These are phyloP conservation scores for Spicauda simplicius DNA, from an alignment of 2,888 invertebrate genomes.

Conservation along the genomic window DNA sequence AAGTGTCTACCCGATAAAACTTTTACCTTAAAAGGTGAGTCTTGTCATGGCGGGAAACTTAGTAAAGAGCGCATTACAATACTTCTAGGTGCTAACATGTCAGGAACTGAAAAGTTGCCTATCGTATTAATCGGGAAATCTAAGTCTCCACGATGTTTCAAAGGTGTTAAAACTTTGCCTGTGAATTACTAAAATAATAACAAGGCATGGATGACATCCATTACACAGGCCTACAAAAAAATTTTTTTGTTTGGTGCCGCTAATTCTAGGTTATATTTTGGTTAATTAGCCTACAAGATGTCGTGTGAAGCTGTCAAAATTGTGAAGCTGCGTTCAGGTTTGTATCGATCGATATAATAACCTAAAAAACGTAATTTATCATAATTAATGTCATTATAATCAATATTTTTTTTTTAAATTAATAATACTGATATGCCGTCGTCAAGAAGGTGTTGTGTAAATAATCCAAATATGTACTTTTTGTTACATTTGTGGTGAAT, in stretches of 20 bases:
- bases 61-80: no score
- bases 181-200: no score
- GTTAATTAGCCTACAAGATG: neutral
- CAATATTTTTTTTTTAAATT: slow-evolving; percentile 6
- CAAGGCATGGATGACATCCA: neutral
- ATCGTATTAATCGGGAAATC: no score
- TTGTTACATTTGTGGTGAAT: slow-evolving; percentile 25
- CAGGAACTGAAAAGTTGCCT: no score
- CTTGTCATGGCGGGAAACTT: no score
- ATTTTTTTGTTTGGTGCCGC: slow-evolving; percentile 9
- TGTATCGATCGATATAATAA: neutral
- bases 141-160: no score
- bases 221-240: slow-evolving; percentile 7
- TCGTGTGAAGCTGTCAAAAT: neutral
- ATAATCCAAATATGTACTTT: slow-evolving; percentile 20
- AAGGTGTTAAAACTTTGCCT: no score
- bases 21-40: no score
- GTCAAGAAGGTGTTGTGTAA: slow-evolving; percentile 17
- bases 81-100: no score
- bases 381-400: slow-evolving; percentile 10
- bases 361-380: neutral
- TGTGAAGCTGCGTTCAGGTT: neutral
- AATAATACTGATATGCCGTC: slow-evolving; percentile 7
- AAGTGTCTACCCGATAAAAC: no score
- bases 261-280: slow-evolving; percentile 1